Base-by-base conservation (phyloP, 2,113 vertebrate genomes). In the Gadus chalcogrammus region DNA sequence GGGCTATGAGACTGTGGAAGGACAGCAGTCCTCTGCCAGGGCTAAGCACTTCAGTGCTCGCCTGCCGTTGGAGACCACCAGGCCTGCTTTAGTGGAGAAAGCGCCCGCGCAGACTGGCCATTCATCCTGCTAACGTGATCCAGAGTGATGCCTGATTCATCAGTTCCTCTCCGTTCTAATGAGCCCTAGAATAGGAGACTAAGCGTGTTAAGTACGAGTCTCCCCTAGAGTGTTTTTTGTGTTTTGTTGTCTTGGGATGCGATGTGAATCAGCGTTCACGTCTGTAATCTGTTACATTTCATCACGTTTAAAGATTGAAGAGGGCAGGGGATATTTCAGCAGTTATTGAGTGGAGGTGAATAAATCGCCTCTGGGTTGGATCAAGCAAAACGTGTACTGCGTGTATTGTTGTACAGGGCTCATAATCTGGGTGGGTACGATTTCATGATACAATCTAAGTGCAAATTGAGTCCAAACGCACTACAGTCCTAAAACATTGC, bases 221-320 rank as follows among this genome's bases (percentile, higher is more conserved):
- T 76, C 80, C 27, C 78, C 70, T 72, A 73, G 76, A 70, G 74
- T 79, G 73, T 81, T 85, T 88, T 71, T 73, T 83, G 83, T 77
- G 72, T 88, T 82, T 87, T 77, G 78, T 85, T 82, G 83, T 86
- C 66, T 60, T 68, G 64, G 61, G 79, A 74, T 85, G 87, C 82
- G 56, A 83, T 88, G 85, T 80, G 89, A 89, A 92, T 91, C 80
- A 90, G 77, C 79, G 87, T 92, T 89, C 80, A 76, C 81, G 83
- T 86, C 85, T 87, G 83, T 90, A 89, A 89, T 89, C 87, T 35
- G 89, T 90, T 85, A 88, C 90, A 86, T 81, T 83, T 70, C 78
- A 80, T 84, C 83, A 79, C 78, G 82, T 58, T 75, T 74, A 82
- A 74, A 72, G 61, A 76, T 74, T 72, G 68, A 76, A 87, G 81